Base-by-base conservation (phyloP, 2,888 invertebrate genomes). In the Leucoptera coffeella region DNA sequence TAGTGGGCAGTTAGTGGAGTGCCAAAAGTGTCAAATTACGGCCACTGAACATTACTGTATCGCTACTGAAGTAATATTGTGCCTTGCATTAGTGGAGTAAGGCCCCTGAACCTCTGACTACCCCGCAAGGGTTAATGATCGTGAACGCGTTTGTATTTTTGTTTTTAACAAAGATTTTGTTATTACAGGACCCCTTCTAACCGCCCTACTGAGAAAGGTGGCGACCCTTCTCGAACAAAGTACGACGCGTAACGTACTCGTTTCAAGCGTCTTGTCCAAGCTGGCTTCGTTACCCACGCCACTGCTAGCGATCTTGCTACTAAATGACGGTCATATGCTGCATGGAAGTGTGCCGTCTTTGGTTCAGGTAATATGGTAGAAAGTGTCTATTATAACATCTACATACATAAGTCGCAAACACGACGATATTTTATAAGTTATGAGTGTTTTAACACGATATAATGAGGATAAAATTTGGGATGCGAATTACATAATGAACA, bases 291-390 rank as follows among this genome's bases (percentile, higher is more conserved):
- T 91, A 55, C 91, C 95, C 0, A 85, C 94, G 38, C 91, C 94
- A 4, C 62, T 96, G 28, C 71, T 96, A 27, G 79, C 89, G 35
- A 86, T 93, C 3, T 81, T 94, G 49, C 72, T 97, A 23, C 74
- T 97, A 33, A 89, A 91, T 43, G 84, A 89, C 32, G 51, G 78
- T 82, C 45, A 47, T 39, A 83, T 88, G 38, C 79, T 92, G 45
- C 91, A 92, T 50, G 92, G 93, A 2, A 87, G 87, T 45, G 86
- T 94, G 47, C 87, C 89, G 48, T 92, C 91, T 3, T 74, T 95
- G 35, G 85, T 86, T 55, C 93, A 93, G 79, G 93, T 90, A 49
- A 52, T n/a, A n/a, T n/a, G n/a, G n/a, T n/a, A n/a, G n/a, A n/a
- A 50, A 39, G 26, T 32, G 23, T 23, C 19, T 1, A 6, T 20